Percentiles rank a stretch among this genome's conserved stretches.
These are phyloP conservation scores for Drosophila erecta DNA, from an alignment of 1,140 invertebrate species.

Conservation along the genomic window DNA sequence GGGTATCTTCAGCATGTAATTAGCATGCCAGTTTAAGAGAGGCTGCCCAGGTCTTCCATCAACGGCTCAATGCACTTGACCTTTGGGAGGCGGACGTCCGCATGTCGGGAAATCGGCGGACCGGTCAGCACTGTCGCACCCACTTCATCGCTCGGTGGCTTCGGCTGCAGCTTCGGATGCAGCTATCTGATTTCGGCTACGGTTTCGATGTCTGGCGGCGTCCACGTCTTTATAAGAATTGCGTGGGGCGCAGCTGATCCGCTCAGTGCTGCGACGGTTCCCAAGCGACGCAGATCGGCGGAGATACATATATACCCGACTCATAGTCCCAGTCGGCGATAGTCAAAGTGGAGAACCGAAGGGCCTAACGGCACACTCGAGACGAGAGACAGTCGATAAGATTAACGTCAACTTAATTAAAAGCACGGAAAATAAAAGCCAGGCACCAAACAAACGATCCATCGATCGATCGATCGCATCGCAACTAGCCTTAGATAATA, in stretches of 20 bases:
- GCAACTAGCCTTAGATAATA: slow-evolving; percentile 35
- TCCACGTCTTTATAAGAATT: slow-evolving; percentile 60
- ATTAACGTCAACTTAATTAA: slow-evolving; percentile 68
- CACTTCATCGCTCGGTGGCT: slow-evolving; percentile 1
- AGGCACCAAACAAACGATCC: slow-evolving; percentile 12
- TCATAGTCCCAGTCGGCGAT: not conserved
- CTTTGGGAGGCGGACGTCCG: not conserved
- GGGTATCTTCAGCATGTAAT: too few relatives aligned
- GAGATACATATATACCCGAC: not conserved
- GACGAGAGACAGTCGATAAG: slow-evolving; percentile 51
- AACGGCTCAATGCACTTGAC: not conserved
- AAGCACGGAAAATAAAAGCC: slow-evolving; percentile 21
- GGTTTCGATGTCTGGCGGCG: slow-evolving; percentile 14
- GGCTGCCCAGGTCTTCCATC: not conserved
- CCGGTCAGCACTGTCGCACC: not conserved
- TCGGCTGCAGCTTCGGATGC: slow-evolving; percentile 29
- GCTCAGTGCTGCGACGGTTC: slow-evolving; percentile 50
- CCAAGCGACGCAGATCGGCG: slow-evolving; percentile 13
- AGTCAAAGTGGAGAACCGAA: not conserved
- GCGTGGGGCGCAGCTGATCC: slow-evolving; percentile 62
- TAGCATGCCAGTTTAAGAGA: too few relatives aligned
- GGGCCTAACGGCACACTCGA: slow-evolving; percentile 27
- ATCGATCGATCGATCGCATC: slow-evolving; percentile 4
- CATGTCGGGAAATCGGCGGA: not conserved
- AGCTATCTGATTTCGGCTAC: slow-evolving; percentile 12